Conservation (phyloP, 2,888 invertebrate genomes). For the Drepana falcataria region DNA sequence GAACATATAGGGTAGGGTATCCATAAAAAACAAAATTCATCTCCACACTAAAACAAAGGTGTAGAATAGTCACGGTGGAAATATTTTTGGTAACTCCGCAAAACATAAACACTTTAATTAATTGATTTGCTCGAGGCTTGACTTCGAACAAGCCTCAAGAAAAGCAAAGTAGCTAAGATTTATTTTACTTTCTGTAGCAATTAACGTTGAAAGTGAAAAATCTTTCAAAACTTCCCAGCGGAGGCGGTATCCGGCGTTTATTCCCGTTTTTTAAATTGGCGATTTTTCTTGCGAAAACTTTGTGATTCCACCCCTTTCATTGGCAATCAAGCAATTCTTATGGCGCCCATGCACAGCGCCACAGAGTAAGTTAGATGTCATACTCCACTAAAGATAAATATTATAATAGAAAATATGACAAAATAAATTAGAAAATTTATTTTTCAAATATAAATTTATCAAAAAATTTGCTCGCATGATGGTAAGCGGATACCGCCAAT, state of each 20-base stretch:
- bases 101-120: constrained; percentile 65
- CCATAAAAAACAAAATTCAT: background rate
- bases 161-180: constrained; percentile 66
- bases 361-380: constrained; percentile 24
- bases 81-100: constrained; percentile 10
- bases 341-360: constrained; percentile 35
- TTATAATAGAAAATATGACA: too few species aligned
- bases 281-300: constrained; percentile 74
- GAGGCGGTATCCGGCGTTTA: constrained; percentile 51
- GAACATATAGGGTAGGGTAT: background rate
- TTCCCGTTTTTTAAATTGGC: constrained; percentile 68
- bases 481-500: too few species aligned
- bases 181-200: constrained; percentile 73
- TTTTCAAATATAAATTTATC: too few species aligned
- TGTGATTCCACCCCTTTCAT: constrained; percentile 72
- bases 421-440: too few species aligned
- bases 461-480: too few species aligned
- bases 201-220: constrained; percentile 77
- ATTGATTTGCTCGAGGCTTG: constrained; percentile 63
- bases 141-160: constrained; percentile 54
- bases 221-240: constrained; percentile 59
- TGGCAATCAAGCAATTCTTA: constrained; percentile 63
- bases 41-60: background rate
- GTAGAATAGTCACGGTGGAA: constrained; percentile 8
- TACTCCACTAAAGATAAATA: too few species aligned